Evolutionary conservation across 2,888 invertebrate species (phyloP), one percentile per base, ranked within the genome.

Genomic region (Aplocera efformata): DNA sequence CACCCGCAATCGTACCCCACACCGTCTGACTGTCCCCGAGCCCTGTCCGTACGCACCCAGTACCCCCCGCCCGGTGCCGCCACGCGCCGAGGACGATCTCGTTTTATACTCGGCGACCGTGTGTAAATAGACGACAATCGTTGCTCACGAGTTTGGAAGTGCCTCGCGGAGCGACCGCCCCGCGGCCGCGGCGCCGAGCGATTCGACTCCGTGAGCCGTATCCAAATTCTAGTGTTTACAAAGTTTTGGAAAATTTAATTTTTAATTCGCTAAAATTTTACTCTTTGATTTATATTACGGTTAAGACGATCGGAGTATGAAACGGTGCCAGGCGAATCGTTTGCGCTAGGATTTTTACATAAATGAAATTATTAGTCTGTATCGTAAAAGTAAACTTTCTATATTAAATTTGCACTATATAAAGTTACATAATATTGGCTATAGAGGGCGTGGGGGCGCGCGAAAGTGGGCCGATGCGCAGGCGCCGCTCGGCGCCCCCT

Each of bases 181-280:
- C 25, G 35, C 32, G 60, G 56, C 54, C 43, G 11, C 39, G 48
- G 44, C 35, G 50, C 48, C 48, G 48, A 48, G 30, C 57, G 55
- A 48, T 48, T 53, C 62, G 69, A 68, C 63, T 70, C 73, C 75
- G 68, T 72, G 81, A 74, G 74, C 67, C 66, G 66, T 69, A 75
- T 79, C 82, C 84, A 74, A 80, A 80, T 82, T 85, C 80, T 85
- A 86, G 84, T 79, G 81, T 85, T 85, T 86, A 85, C 83, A 81
- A 82, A 83, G 75, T 86, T 86, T 86, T 86, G 84, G 80, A 86
- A 84, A 82, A 76, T 85, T 85, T 85, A 84, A 85, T 86, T 88
- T 85, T 82, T 82, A 85, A 86, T 83, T 85, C 86, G 86, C 86
- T 85, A 85, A 85, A 84, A 81, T 83, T 86, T 86, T 85, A 86